phyloP scores from a whole-genome alignment of 2,113 vertebrate species.

The Cacatua alba region DNA sequence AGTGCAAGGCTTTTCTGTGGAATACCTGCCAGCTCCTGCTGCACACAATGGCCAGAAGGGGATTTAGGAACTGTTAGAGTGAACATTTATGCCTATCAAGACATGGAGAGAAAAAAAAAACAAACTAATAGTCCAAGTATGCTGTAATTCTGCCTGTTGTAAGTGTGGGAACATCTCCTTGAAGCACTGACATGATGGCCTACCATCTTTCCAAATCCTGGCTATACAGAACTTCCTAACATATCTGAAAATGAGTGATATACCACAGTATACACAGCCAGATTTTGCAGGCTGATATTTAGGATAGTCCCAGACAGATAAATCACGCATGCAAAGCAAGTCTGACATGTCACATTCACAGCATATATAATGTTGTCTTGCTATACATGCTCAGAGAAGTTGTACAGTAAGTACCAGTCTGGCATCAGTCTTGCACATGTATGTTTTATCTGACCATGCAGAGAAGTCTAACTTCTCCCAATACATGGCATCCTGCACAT shows the following conservation, averaged over 20 bases:
- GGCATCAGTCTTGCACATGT: not conserved
- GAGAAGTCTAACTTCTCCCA: not conserved
- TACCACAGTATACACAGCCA: not conserved
- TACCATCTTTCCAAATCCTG: not conserved
- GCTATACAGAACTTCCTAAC: not conserved
- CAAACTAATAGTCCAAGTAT: not conserved
- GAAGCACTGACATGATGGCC: not conserved
- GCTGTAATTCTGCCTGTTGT: not conserved
- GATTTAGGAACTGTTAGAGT: not conserved
- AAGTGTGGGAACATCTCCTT: not conserved
- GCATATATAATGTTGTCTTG: not conserved
- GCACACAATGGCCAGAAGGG: not conserved
- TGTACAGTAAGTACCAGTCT: not conserved
- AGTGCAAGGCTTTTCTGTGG: not conserved
- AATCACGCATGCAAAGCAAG: not conserved
- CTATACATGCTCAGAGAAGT: not conserved
- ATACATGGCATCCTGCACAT: fast-evolving
- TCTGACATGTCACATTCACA: not conserved
- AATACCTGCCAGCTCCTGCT: not conserved
- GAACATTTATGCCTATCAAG: not conserved
- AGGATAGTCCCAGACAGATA: not conserved
- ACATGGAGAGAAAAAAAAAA: not conserved
- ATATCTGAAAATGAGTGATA: not conserved
- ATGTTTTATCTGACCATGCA: not conserved
- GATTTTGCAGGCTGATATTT: not conserved